Evolutionary conservation across 2,888 invertebrate genomes (phyloP), one percentile per base, ranked within the genome.

Genomic region (Hipparchia sbordonii): DNA sequence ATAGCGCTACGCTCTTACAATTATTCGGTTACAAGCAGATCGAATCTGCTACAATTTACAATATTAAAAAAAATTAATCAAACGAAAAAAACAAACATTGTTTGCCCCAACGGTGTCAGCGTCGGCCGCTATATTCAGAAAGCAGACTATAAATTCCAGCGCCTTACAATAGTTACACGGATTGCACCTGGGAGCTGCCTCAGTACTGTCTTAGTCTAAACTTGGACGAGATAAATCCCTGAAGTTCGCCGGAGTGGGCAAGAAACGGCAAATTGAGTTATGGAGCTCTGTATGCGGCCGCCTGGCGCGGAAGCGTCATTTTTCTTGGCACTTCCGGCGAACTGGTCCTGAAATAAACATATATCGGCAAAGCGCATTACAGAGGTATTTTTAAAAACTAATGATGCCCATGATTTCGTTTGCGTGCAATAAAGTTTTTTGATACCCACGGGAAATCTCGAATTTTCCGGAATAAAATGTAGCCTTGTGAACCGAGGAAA

Each of bases 121-220:
- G 8, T 1, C 70, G 13, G 66, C 70, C 75, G 48, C n/a, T 63
- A 80, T 63, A 80, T 79, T 80, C 85, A 85, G 82, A 85, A 81
- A 82, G 81, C 77, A 77, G 84, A 84, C 91, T 83, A 89, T 90
- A 90, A 89, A 90, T 91, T 89, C 86, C 85, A 86, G 85, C 86
- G 87, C 90, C 89, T 88, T 89, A 89, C 90, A 90, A 91, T 90
- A 89, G 90, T 89, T 87, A 87, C 87, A 85, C 82, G 85, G 85
- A 88, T 89, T 89, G 90, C 91, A 91, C 91, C 90, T 89, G 91
- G 89, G 90, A 89, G 83, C 87, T 85, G 89, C 89, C 89, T 86
- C 82, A 82, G 84, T 80, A 78, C 82, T 81, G 85, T 84, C 86
- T 87, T 83, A 86, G 84, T 82, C 84, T 82, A 84, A 88, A 88